Conservation (phyloP, 2,888 invertebrate species). For the Agrochola circellaris region DNA sequence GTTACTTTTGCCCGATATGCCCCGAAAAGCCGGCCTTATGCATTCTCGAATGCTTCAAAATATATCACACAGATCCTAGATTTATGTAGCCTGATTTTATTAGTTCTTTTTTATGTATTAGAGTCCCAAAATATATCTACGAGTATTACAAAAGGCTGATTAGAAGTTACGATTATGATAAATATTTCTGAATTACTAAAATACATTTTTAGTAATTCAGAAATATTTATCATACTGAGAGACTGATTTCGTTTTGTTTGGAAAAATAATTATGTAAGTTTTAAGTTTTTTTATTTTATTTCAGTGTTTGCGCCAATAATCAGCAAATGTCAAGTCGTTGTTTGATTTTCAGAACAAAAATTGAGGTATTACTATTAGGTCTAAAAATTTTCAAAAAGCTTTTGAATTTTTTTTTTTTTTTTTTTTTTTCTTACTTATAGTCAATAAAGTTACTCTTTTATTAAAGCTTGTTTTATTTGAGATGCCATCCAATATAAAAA, state of each 20-base stretch:
- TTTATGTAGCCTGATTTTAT: slow-evolving; percentile 6
- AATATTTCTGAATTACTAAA: slow-evolving; percentile 6
- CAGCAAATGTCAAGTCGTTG: slow-evolving; percentile 1
- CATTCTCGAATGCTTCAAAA: slow-evolving; percentile 39
- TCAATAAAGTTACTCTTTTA: slow-evolving; percentile 13
- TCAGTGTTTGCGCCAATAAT: slow-evolving; percentile 2
- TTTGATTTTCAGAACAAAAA: slow-evolving; percentile 7
- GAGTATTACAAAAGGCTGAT: slow-evolving; percentile 8
- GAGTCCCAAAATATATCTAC: slow-evolving; percentile 3
- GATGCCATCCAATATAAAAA: background rate
- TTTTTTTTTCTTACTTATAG: background rate
- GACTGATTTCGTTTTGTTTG: background rate
- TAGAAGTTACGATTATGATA: background rate
- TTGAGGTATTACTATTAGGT: slow-evolving; percentile 1
- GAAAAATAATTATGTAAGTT: background rate
- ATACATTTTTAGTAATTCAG: too few relatives aligned
- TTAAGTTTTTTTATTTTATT: slow-evolving; percentile 2
- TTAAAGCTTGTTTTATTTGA: slow-evolving; percentile 4
- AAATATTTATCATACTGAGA: too few relatives aligned
- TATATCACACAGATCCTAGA: slow-evolving; percentile 33
- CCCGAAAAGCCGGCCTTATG: slow-evolving; percentile 51
- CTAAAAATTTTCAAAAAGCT: background rate
- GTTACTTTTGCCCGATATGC: slow-evolving; percentile 23
- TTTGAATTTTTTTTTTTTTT: background rate
- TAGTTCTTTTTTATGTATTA: slow-evolving; percentile 3